Evolutionary conservation across 2,888 invertebrate genomes (phyloP), one percentile per base, ranked within the genome.

Genomic region (Morpho achilles): DNA sequence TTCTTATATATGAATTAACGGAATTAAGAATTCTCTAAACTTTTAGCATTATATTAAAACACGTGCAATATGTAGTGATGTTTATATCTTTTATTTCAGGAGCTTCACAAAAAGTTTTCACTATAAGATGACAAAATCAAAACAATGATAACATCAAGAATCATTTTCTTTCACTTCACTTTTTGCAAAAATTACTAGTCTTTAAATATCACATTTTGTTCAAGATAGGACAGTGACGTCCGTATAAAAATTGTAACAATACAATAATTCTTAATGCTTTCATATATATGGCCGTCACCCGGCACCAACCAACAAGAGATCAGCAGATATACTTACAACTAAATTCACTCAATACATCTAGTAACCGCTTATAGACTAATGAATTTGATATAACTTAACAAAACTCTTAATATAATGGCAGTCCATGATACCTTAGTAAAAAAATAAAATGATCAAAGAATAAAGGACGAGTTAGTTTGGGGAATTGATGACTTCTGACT

Each of bases 161-260:
- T 87, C 87, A 90, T 90, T 87, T 77, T 66, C 62, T 16, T 16
- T 16, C 16, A 16, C 16, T 71, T 71, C 75, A 77, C 79, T 73
- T 79, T 79, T 79, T 80, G 78, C 79, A 80, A 82, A 83, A 81
- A 79, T 79, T 82, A 82, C 81, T 83, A 87, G 87, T 87, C 87
- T 88, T 87, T 83, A 81, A 72, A 87, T 90, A 89, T 90, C 90
- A 89, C 90, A 90, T 87, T 87, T 88, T 83, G 85, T 88, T 87
- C 81, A 69, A 84, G 77, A 83, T 70, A 76, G 80, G 88, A 88
- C 89, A 87, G 87, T 88, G 88, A 89, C 87, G 87, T 88, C 89
- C 87, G 65, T 87, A 82, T 84, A 84, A 84, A 84, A 83, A 83
- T 83, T 76, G 79, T 82, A 87, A 85, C 84, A 83, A 80, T 86